These are phyloP conservation scores for Trachelus iudaicus DNA, from an alignment of 2,888 invertebrate genomes.

Conservation along the genomic window DNA sequence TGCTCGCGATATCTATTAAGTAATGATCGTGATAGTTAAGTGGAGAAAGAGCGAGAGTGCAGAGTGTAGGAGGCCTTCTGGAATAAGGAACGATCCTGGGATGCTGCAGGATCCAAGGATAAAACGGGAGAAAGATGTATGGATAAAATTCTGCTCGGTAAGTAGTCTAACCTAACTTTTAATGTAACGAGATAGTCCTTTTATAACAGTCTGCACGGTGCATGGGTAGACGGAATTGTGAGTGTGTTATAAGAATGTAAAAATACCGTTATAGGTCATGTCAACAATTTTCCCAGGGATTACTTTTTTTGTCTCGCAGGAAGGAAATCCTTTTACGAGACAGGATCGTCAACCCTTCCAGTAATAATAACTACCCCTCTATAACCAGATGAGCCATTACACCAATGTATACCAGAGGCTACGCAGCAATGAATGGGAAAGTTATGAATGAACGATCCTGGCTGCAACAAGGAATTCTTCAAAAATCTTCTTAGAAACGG, in stretches of 20 bases:
- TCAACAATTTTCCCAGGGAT: background rate
- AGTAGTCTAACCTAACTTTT: background rate
- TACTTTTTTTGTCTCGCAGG: background rate
- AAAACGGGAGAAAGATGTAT: background rate
- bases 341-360: slow-evolving; percentile 3
- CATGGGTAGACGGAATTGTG: background rate
- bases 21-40: slow-evolving; percentile 36
- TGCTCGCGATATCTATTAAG: slow-evolving; percentile 34
- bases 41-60: slow-evolving; percentile 12
- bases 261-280: background rate
- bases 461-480: background rate
- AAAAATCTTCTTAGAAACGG: background rate
- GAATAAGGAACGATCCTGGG: slow-evolving; percentile 1
- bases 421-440: background rate
- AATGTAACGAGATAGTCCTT: background rate
- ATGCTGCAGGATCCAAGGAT: background rate
- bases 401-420: background rate
- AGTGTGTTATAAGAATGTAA: background rate
- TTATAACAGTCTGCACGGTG: background rate
- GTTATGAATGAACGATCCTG: background rate
- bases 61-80: slow-evolving; percentile 9
- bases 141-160: background rate
- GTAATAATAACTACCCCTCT: background rate
- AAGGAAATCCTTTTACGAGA: slow-evolving; percentile 2
- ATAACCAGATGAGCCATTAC: background rate